Evolutionary conservation across 2,888 invertebrate species (phyloP), one percentile per base, ranked within the genome.

Genomic region (Catocala nupta): DNA sequence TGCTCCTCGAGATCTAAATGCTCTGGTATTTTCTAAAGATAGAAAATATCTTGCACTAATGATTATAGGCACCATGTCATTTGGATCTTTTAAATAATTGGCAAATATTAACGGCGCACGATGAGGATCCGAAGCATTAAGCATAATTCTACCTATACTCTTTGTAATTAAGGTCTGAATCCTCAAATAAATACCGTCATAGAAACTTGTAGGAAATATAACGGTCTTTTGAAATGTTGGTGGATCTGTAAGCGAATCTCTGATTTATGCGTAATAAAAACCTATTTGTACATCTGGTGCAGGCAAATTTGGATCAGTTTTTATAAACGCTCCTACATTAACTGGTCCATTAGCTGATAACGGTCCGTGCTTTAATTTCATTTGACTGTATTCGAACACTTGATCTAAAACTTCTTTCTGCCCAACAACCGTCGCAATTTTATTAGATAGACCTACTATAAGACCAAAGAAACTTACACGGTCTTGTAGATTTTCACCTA

Each of bases 11-110:
- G 94, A 85, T 73, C 86, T 89, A 80, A 96, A 95, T 0, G 95
- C 88, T 50, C 91, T 70, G 0, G 96, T 96, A 5, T 94, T 77
- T 53, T 96, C 94, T 6, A 96, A 83, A 39, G 93, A 90, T 49
- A 96, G 73, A n/a, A 95, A 90, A 60, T 95, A 95, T 74, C 94
- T 94, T 7, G 96, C 92, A 0, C 96, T 96, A 78, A 95, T 95
- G 0, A 96, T 85, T 59, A 96, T 82, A 4, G 94, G 90, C n/a
- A 93, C 81, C 0, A 96, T 73, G 81, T 97, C 97, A 0, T 94
- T 91, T 49, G 94, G 88, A 48, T 95, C 94, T 0, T 87, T 90
- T 63, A 96, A 96, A 58, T 95, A 96, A 63, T 96, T 96, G 0
- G 97, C 95, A 76, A 96, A 95, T 54, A 98, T 47, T 5, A 47